phyloP scores from a whole-genome alignment of 2,113 vertebrate genomes.

The cattle (Bos taurus) region DNA sequence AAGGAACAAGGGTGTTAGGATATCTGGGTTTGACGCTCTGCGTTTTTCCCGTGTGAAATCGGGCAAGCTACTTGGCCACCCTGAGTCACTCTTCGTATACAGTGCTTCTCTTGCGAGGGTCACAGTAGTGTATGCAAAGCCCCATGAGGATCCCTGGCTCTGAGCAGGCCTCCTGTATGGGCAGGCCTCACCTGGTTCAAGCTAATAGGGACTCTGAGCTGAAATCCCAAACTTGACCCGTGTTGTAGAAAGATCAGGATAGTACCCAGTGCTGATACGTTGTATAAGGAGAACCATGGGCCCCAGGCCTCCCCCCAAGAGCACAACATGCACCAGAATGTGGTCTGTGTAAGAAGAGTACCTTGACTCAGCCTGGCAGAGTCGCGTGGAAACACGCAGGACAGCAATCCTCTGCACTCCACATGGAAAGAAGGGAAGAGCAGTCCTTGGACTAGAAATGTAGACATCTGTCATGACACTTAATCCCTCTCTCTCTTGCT shows the following conservation, averaged over 20 bases:
- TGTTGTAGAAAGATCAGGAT: not conserved
- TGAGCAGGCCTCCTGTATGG: rapidly evolving
- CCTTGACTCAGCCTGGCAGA: not conserved
- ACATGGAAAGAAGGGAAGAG: not conserved
- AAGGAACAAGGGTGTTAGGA: not conserved
- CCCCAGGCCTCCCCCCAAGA: not conserved
- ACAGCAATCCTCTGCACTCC: not conserved
- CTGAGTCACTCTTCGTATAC: not conserved
- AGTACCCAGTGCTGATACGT: not conserved
- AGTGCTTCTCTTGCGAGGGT: not conserved
- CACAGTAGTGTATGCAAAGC: not conserved
- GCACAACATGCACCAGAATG: not conserved
- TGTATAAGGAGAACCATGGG: not conserved
- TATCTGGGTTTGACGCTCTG: not conserved
- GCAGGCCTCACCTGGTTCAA: not conserved
- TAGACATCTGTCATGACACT: not conserved
- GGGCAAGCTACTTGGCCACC: not conserved
- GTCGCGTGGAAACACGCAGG: not conserved
- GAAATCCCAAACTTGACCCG: not conserved
- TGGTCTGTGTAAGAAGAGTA: not conserved
- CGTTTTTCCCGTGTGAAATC: not conserved
- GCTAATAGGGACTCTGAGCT: not conserved
- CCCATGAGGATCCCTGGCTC: not conserved
- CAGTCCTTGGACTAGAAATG: not conserved
- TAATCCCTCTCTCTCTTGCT: not conserved